Evolutionary conservation across 2,888 invertebrate genomes (phyloP).

Genomic region (Drosophila borealis): DNA sequence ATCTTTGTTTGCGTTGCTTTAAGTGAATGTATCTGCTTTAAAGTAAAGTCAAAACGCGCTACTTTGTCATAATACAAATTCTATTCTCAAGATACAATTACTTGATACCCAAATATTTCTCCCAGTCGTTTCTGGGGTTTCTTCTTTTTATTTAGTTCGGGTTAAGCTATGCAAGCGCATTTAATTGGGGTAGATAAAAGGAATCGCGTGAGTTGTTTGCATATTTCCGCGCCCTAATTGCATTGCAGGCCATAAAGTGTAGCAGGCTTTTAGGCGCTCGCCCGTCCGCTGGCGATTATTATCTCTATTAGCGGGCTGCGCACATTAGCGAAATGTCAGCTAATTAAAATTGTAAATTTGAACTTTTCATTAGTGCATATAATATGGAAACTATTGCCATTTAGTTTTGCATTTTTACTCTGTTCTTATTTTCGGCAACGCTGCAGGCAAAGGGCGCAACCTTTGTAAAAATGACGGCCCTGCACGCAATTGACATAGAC

Average conservation of each 20-base stretch:
- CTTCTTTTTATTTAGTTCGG: not conserved
- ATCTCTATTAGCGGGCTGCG: conserved; percentile 41
- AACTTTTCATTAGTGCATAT: conserved; percentile 59
- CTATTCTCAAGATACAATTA: not conserved
- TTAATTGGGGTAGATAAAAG: conserved; percentile 15
- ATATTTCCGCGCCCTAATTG: conserved; percentile 24
- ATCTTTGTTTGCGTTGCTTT: too few relatives aligned
- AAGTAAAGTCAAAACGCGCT: too few relatives aligned
- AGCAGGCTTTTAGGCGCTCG: conserved; percentile 31
- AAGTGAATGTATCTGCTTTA: too few relatives aligned
- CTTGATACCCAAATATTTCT: not conserved
- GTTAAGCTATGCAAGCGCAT: not conserved
- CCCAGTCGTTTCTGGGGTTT: not conserved
- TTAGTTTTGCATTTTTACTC: conserved; percentile 18
- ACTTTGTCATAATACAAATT: too few relatives aligned
- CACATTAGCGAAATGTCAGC: conserved; percentile 61
- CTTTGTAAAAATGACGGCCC: conserved; percentile 46
- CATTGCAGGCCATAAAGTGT: conserved; percentile 24
- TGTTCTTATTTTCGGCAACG: conserved; percentile 25
- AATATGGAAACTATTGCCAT: conserved; percentile 47
- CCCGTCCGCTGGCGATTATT: conserved; percentile 16
- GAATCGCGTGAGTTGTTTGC: conserved; percentile 41
- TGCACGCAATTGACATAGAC: conserved; percentile 50
- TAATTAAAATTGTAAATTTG: conserved; percentile 75
- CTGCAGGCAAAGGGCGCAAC: conserved; percentile 25